Conservation (phyloP, 2,888 invertebrate species). For the Sinotaia quadrata region DNA sequence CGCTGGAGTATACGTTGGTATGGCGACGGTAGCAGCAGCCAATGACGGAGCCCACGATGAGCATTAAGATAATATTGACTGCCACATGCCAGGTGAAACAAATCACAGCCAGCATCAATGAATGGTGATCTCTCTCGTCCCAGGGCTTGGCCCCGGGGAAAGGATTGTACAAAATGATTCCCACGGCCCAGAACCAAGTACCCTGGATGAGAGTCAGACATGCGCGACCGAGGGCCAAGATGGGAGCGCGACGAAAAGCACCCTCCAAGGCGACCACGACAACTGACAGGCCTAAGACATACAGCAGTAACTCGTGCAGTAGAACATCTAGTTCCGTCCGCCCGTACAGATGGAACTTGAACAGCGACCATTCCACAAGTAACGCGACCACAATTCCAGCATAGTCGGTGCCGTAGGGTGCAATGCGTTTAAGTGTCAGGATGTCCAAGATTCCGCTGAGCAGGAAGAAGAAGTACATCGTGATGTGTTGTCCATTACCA, state of each 20-base stretch:
- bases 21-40: constrained; percentile 39
- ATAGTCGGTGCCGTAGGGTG: constrained; percentile 73
- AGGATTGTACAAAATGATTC: constrained; percentile 74
- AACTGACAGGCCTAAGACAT: constrained; percentile 68
- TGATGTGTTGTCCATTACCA: constrained; percentile 74
- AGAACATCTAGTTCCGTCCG: constrained; percentile 67
- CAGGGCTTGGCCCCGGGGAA: constrained; percentile 60
- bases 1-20: constrained; percentile 9
- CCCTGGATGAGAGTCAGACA: constrained; percentile 74
- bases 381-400: constrained; percentile 71
- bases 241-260: constrained; percentile 38
- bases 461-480: constrained; percentile 75
- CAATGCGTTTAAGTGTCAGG: constrained; percentile 63
- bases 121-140: constrained; percentile 69
- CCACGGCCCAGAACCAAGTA: constrained; percentile 75
- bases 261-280: constrained; percentile 70
- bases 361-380: constrained; percentile 73
- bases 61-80: constrained; percentile 48
- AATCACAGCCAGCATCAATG: constrained; percentile 73
- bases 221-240: constrained; percentile 69
- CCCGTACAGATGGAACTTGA: constrained; percentile 74
- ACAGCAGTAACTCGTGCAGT: constrained; percentile 74
- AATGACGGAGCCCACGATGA: constrained; percentile 55
- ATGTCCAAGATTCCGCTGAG: constrained; percentile 72
- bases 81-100: constrained; percentile 68